These are phyloP conservation scores for Polypedilum pembai DNA, from an alignment of 1,140 invertebrate genomes.

Conservation along the genomic window DNA sequence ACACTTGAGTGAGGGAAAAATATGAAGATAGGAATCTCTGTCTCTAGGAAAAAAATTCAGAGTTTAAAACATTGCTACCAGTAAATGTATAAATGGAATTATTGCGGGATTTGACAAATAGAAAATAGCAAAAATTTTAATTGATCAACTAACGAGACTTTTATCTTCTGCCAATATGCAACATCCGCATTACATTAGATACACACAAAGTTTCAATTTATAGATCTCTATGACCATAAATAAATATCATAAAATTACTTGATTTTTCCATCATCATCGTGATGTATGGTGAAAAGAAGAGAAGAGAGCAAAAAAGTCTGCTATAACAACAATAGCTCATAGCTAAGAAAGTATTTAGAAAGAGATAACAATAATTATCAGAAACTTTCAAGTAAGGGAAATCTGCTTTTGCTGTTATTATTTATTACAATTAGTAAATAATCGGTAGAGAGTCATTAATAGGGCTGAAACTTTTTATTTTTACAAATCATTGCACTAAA, in stretches of 20 bases:
- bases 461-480: too few relatives aligned
- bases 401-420: too few relatives aligned
- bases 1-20: not conserved
- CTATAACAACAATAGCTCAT: not conserved
- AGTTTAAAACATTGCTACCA: not conserved
- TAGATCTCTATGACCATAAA: not conserved
- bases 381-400: not conserved
- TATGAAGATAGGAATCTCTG: not conserved
- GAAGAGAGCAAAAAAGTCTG: not conserved
- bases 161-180: not conserved
- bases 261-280: not conserved
- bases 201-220: constrained; percentile 1
- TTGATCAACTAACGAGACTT: not conserved
- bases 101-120: constrained; percentile 11
- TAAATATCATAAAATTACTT: constrained; percentile 1
- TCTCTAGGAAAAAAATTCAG: not conserved
- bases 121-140: not conserved
- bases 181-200: not conserved
- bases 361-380: not conserved
- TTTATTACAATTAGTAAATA: too few relatives aligned
- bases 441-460: too few relatives aligned
- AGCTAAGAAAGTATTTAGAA: constrained; percentile 1
- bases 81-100: not conserved
- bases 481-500: too few relatives aligned
- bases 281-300: not conserved